A percentile compares a stretch with the other conserved stretches of the same genome.
These are phyloP conservation scores for Meloidogyne hapla DNA, from an alignment of 1,140 invertebrate species.

Conservation along the genomic window DNA sequence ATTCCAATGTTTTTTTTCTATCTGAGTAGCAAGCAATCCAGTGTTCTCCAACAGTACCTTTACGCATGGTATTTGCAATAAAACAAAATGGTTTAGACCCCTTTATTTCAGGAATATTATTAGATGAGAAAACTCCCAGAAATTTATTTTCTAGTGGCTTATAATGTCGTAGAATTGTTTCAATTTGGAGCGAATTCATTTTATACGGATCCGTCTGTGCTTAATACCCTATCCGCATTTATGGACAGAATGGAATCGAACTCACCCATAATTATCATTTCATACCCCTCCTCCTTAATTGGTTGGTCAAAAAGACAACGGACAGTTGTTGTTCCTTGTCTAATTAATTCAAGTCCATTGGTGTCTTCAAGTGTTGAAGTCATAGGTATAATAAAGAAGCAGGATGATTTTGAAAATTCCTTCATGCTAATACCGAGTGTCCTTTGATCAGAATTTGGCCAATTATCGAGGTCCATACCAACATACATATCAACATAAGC, in stretches of 20 bases:
- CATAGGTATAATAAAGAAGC: constrained; percentile 21
- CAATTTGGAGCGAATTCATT: constrained; percentile 25
- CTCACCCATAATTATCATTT: constrained; percentile 33
- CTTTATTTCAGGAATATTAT: constrained; percentile 14
- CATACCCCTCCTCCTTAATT: constrained; percentile 3
- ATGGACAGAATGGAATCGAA: constrained; percentile 34
- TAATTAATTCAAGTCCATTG: constrained; percentile 27
- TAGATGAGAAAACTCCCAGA: constrained; percentile 19
- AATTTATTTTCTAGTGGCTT: constrained; percentile 8
- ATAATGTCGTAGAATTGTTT: constrained; percentile 10
- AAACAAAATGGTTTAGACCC: constrained; percentile 24
- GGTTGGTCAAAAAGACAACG: constrained; percentile 9
- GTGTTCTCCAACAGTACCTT: constrained; percentile 7
- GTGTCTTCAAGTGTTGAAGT: constrained; percentile 24
- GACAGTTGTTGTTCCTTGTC: constrained; percentile 16
- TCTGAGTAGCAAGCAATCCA: constrained; percentile 4
- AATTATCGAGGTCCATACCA: background rate
- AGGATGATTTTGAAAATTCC: constrained; percentile 19
- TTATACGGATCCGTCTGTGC: constrained; percentile 31
- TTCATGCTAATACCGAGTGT: constrained; percentile 32
- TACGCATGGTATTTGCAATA: background rate
- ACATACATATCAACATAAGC: constrained; percentile 40
- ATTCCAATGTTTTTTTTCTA: background rate
- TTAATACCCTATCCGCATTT: constrained; percentile 25
- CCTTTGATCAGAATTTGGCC: constrained; percentile 7